Evolutionary conservation across 2,888 invertebrate species (phyloP), one percentile per base, ranked within the genome.

Genomic region (Apodemia zela): DNA sequence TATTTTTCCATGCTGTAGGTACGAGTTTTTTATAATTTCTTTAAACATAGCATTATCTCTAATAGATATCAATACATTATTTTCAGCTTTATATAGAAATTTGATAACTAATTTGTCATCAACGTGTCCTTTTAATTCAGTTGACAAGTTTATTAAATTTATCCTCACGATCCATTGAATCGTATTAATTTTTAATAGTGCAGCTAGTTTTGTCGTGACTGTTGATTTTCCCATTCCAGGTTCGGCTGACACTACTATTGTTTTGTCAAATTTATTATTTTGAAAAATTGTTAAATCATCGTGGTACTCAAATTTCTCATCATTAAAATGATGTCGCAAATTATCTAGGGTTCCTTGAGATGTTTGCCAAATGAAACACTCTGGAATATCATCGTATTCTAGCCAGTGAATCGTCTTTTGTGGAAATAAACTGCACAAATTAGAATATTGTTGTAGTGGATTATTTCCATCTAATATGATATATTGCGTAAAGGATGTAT

Each of bases 141-240:
- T 51, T 25, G 51, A 51, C 6, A 51, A 51, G 13, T 18, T 13
- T 25, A 51, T 21, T 51, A 51, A 51, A 51, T 51, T 51, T 4
- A 51, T 13, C 11, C 21, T 51, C 21, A 51, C 13, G 2, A 18
- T 18, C 51, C 51, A 51, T 1, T 11, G 4, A 25, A 51, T 13
- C 5, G 5, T 11, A 25, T 51, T 21, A 2, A 18, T 13, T 21
- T 51, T 51, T 51, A 51, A 21, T 13, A 21, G 21, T 11, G 51
- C 11, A 11, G 51, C 21, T 51, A 51, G 11, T 51, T 51, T 51
- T 21, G 51, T 51, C 11, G 18, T 21, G 18, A 51, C 21, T 18
- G 51, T 51, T 11, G 51, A 51, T 51, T 51, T 51, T 25, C 51
- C 51, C 51, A 51, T 51, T 21, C 51, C 51, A 51, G 51, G 51